Evolutionary conservation across 2,113 vertebrate genomes (phyloP).

Genomic region (Procavia capensis): DNA sequence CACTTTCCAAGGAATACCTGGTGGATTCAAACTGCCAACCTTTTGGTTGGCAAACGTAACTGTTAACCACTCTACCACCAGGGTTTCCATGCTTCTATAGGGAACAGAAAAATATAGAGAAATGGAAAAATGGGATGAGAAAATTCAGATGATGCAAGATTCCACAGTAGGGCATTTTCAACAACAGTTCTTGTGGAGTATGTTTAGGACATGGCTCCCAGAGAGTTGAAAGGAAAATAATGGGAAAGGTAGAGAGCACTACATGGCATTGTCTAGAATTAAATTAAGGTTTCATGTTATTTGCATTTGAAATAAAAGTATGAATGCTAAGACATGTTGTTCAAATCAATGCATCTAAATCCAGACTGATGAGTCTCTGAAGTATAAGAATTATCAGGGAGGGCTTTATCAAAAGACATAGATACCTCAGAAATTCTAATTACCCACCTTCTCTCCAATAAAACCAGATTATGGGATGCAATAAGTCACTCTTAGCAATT

Average conservation of each 20-base stretch:
- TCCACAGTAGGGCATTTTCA: background rate
- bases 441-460: background rate
- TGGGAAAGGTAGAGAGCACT: background rate
- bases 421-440: background rate
- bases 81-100: background rate
- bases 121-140: background rate
- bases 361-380: background rate
- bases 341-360: background rate
- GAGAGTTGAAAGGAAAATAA: background rate
- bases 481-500: background rate
- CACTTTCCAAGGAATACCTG: no score
- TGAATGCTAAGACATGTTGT: background rate
- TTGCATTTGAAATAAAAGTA: slow-evolving; percentile 20
- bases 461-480: background rate
- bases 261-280: background rate
- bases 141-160: background rate
- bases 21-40: no score
- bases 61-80: no score
- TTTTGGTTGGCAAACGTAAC: no score
- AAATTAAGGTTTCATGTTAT: background rate
- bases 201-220: background rate
- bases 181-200: background rate
- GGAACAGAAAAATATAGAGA: background rate
- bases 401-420: background rate
- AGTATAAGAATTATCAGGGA: background rate